Percentiles rank a stretch among this genome's conserved stretches.
These are phyloP conservation scores for Archilochus colubris DNA, from an alignment of 2,113 vertebrate genomes.

Conservation along the genomic window DNA sequence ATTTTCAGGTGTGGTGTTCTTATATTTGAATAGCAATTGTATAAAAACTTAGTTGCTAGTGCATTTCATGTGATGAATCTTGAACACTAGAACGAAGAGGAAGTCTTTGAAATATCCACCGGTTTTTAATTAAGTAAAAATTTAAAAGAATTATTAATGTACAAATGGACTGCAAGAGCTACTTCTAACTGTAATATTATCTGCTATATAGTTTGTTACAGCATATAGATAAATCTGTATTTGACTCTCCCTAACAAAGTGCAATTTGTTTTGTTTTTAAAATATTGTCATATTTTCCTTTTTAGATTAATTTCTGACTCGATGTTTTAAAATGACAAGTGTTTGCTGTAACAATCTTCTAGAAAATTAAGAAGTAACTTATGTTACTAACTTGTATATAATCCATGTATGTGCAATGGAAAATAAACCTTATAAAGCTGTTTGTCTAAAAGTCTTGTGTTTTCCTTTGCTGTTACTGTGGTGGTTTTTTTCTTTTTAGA, in stretches of 20 bases:
- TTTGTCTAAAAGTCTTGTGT: conserved; percentile 76
- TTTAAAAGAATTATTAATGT: conserved; percentile 49
- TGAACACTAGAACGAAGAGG: conserved; percentile 34
- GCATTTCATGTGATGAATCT: conserved; percentile 64
- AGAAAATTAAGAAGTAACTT: conserved; percentile 77
- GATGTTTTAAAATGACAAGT: conserved; percentile 74
- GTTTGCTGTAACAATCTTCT: conserved; percentile 79
- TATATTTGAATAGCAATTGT: conserved; percentile 72
- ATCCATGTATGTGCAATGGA: conserved; percentile 80
- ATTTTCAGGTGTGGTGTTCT: conserved; percentile 76
- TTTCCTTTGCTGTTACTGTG: conserved; percentile 36
- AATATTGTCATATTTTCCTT: conserved; percentile 70
- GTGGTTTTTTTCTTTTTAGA: not conserved
- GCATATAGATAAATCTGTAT: conserved; percentile 67
- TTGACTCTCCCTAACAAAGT: conserved; percentile 69
- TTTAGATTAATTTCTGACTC: conserved; percentile 74
- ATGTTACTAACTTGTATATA: conserved; percentile 85
- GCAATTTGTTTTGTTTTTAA: conserved; percentile 71
- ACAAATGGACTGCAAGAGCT: conserved; percentile 73
- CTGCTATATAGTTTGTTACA: conserved; percentile 69
- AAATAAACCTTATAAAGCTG: conserved; percentile 83
- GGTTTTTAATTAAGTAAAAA: conserved; percentile 68
- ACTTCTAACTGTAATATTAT: conserved; percentile 69
- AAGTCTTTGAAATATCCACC: conserved; percentile 60
- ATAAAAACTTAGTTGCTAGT: conserved; percentile 71